A percentile compares a stretch with the other conserved stretches of the same genome.
These are phyloP conservation scores for Terrapene triunguis DNA, from an alignment of 2,113 vertebrate genomes.

Conservation along the genomic window DNA sequence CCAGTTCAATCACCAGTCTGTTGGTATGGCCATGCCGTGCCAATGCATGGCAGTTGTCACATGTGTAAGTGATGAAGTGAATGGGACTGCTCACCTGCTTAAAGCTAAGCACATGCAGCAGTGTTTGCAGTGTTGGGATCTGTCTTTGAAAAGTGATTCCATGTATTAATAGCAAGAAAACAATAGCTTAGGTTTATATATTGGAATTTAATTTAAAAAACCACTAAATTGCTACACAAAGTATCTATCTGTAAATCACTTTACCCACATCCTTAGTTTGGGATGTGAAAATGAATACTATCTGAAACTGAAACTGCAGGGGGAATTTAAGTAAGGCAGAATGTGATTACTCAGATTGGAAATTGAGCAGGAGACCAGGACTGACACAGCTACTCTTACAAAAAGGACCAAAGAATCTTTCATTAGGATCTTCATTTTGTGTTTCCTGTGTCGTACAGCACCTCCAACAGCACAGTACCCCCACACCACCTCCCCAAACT, in stretches of 20 bases:
- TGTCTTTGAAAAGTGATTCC: slow-evolving; percentile 47
- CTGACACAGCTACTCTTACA: neutral
- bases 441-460: neutral
- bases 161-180: slow-evolving; percentile 23
- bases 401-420: neutral
- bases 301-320: neutral
- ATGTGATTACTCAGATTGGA: neutral
- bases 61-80: neutral
- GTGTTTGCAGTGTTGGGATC: slow-evolving; percentile 33
- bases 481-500: neutral
- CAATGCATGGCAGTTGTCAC: neutral
- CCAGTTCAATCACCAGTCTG: neutral
- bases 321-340: neutral
- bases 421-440: neutral
- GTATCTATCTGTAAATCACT: neutral
- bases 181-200: slow-evolving; percentile 51
- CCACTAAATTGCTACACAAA: slow-evolving; percentile 48
- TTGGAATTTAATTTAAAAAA: slow-evolving; percentile 30
- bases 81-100: neutral
- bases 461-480: neutral
- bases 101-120: slow-evolving; percentile 33
- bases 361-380: neutral
- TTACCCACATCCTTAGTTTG: slow-evolving; percentile 9
- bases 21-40: neutral
- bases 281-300: neutral